Conservation (phyloP, 2,113 vertebrate species). For the Dipodomys spectabilis region DNA sequence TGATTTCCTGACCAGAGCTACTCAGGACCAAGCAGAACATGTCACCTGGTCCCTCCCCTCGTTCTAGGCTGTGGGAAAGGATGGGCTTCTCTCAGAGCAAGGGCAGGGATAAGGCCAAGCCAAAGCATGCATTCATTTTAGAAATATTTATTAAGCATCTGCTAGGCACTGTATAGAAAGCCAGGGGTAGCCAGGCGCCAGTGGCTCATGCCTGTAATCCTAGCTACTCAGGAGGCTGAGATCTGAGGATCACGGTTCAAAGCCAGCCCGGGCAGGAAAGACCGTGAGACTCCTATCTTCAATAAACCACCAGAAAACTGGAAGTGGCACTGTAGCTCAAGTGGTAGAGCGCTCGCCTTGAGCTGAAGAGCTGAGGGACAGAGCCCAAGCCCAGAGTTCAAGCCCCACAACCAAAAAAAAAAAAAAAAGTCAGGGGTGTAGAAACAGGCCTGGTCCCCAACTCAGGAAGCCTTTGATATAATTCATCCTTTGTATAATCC, state of each 20-base stretch:
- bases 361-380: no score
- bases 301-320: no score
- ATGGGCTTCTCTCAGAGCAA: background rate
- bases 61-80: background rate
- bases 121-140: background rate
- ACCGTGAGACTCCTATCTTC: no score
- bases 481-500: background rate
- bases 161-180: background rate
- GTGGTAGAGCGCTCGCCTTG: no score
- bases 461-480: background rate
- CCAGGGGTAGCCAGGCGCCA: no score
- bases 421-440: background rate
- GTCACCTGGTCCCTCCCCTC: background rate
- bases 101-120: background rate
- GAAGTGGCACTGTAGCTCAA: no score
- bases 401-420: no score
- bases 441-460: background rate
- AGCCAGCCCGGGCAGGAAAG: no score
- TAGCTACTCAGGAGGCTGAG: no score
- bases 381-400: no score
- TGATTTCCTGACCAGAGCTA: constrained; percentile 6
- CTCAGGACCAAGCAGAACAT: background rate
- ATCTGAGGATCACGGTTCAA: no score
- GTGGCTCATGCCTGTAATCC: no score
- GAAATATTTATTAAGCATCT: background rate